Evolutionary conservation across 2,797 vertebrate species (phyloP), one percentile per base, ranked within the genome.

Genomic region (Karalla daura): DNA sequence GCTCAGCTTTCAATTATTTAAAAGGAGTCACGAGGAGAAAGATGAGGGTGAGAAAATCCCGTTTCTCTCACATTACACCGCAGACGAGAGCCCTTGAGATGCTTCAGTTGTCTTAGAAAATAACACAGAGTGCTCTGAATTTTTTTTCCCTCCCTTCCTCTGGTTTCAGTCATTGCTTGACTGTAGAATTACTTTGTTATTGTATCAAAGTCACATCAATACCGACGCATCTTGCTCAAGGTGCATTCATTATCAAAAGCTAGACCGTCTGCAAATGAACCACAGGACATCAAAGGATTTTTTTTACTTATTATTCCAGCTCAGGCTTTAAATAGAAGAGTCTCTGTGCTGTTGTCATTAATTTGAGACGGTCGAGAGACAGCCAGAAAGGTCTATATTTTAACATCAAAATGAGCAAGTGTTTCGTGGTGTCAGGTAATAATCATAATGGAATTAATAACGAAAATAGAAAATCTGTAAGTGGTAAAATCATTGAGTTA

Each of bases 1-100:
- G 45, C 77, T 83, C 75, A 44, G 75, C 79, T 86, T 87, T 90
- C 80, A 90, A 76, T 87, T 89, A 91, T 92, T 86, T 79, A 82
- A 88, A 88, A 88, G 67, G 37, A 86, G 74, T 87, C 74, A 80
- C 74, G 67, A 66, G 74, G 49, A 79, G 80, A 72, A 69, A 76
- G 62, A 84, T 46, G 70, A 76, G 70, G 76, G 50, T 71, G 74
- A 86, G 83, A 82, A 88, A 88, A 82, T 84, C 61, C 70, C 12
- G n/a, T 58, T 82, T 78, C 60, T 82, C 60, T 66, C 63, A 76
- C 67, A 84, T 86, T 80, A 80, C 66, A 36, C 50, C 7, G 12
- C 47, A 76, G 62, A 84, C 43, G 61, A 59, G 67, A 80, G 62
- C 86, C 76, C 78, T 73, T 23, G 80, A 88, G 81, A 83, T 81